Conservation (phyloP, 1,140 invertebrate genomes). For the Euura saliciscinereae region DNA sequence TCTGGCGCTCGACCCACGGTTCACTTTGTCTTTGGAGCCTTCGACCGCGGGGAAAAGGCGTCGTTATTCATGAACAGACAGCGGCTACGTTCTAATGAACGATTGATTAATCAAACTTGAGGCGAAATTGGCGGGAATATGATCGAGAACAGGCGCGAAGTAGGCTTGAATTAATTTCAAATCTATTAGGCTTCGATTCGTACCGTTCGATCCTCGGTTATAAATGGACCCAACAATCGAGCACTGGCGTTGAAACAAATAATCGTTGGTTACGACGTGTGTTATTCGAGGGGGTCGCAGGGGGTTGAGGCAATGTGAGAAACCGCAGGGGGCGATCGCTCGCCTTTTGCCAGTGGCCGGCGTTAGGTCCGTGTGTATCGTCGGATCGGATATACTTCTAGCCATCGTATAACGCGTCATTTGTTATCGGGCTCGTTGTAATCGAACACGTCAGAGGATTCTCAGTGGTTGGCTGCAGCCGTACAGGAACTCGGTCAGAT, state of each 20-base stretch:
- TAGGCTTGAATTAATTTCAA: neutral
- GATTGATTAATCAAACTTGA: too few species aligned
- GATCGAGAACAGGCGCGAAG: neutral
- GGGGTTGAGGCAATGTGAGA: neutral
- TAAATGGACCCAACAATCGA: neutral
- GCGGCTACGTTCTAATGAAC: too few species aligned
- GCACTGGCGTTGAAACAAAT: neutral
- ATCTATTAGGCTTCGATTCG: neutral
- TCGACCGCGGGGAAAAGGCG: neutral
- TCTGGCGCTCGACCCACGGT: neutral
- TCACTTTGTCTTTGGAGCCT: constrained; percentile 8
- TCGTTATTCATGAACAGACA: neutral
- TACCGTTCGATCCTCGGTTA: neutral
- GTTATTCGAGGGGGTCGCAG: neutral
- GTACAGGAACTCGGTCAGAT: too few species aligned
- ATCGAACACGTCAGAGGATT: neutral
- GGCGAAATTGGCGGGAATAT: neutral
- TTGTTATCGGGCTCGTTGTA: constrained; percentile 3
- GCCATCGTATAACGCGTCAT: constrained; percentile 4
- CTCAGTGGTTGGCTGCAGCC: neutral
- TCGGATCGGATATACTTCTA: neutral
- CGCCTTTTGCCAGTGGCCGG: neutral
- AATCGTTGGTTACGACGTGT: constrained; percentile 3
- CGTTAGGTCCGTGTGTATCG: too few species aligned
- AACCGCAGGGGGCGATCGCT: constrained; percentile 3